A percentile compares a stretch with the other conserved stretches of the same genome.
phyloP scores from a whole-genome alignment of 2,797 vertebrate species.

The Corythornis leucogaster region DNA sequence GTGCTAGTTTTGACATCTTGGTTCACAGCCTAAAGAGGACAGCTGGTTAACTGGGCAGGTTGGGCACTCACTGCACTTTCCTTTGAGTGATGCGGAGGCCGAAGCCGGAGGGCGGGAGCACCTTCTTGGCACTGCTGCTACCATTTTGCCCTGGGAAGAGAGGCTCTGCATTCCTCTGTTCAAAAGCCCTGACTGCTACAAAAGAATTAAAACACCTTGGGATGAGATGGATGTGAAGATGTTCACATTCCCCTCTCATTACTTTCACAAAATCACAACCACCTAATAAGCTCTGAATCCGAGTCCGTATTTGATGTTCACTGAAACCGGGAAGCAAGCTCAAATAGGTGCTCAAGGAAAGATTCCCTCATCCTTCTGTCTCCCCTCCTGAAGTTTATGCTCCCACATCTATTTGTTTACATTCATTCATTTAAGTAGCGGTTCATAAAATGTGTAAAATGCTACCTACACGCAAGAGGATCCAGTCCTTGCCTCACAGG shows the following conservation, averaged over 20 bases:
- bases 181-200: neutral
- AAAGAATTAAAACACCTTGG: neutral
- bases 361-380: neutral
- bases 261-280: neutral
- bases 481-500: neutral
- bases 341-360: neutral
- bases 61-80: accelerated
- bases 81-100: accelerated
- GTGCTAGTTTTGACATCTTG: neutral
- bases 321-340: neutral
- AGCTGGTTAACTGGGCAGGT: neutral
- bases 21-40: conserved; percentile 7
- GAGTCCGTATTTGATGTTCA: neutral
- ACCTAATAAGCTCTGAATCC: neutral
- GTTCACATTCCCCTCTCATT: neutral
- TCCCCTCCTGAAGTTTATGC: neutral
- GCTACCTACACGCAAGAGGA: neutral
- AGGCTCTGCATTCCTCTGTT: neutral
- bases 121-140: neutral
- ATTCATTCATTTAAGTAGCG: neutral
- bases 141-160: neutral
- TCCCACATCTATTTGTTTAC: neutral
- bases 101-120: neutral
- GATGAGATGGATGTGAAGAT: neutral
- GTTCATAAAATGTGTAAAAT: neutral